Evolutionary conservation across 1,140 invertebrate species (phyloP).

Genomic region (Meloidogyne hapla): DNA sequence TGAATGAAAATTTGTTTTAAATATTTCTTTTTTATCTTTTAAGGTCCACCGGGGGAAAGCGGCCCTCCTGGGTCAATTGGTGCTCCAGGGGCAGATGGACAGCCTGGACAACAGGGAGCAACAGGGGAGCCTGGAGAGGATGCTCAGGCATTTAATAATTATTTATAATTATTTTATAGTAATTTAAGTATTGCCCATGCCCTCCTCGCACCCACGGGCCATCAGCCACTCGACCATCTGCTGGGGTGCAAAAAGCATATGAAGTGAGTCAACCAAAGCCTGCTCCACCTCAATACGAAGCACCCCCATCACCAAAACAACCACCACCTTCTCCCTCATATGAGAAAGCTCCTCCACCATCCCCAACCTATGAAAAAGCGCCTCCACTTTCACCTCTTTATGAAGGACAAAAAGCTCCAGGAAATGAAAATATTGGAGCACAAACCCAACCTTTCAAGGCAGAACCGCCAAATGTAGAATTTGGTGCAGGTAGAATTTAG

Average conservation of each 20-base stretch:
- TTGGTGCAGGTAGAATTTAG: no score
- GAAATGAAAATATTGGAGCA: neutral
- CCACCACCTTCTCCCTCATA: neutral
- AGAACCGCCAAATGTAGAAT: no score
- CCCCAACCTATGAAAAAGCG: no score
- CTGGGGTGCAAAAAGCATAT: neutral
- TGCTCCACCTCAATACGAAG: neutral
- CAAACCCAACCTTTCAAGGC: neutral
- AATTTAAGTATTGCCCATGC: constrained; percentile 49
- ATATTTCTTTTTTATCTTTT: neutral
- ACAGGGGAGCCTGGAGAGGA: no score
- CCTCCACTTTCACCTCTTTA: neutral
- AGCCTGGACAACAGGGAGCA: constrained; percentile 36
- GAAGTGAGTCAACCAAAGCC: neutral
- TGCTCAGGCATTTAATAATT: neutral
- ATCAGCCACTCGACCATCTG: constrained; percentile 40
- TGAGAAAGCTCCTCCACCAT: neutral
- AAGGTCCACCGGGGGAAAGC: constrained; percentile 22
- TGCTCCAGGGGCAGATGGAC: constrained; percentile 50
- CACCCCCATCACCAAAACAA: neutral
- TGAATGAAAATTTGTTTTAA: neutral
- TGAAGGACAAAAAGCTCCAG: neutral
- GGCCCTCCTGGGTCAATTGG: constrained; percentile 33
- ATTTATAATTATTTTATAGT: neutral
- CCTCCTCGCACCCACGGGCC: constrained; percentile 43